Conservation (phyloP, 2,113 vertebrate species). For the Holacanthus passer region DNA sequence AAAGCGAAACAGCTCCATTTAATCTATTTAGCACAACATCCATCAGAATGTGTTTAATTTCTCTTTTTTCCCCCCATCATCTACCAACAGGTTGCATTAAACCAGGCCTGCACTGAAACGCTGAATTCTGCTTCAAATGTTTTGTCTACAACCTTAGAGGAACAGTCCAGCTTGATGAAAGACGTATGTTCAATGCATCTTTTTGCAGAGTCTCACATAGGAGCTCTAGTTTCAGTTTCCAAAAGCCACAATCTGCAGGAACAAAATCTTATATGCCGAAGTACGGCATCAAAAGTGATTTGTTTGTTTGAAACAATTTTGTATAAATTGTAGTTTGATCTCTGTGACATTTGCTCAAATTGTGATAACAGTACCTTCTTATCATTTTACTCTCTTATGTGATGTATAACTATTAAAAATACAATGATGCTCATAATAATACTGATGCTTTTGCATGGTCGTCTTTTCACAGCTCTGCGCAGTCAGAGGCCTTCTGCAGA, state of each 20-base stretch:
- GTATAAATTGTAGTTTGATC: background rate
- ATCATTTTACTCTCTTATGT: background rate
- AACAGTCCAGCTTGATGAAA: conserved; percentile 80
- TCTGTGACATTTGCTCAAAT: background rate
- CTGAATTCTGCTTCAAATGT: conserved; percentile 66
- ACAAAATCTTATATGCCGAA: background rate
- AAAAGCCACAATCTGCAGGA: background rate
- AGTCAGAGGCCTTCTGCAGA: conserved; percentile 79
- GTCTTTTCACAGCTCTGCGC: conserved; percentile 79
- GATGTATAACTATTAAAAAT: no score
- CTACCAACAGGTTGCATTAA: conserved; percentile 76
- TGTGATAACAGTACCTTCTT: background rate
- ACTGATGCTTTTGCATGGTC: background rate
- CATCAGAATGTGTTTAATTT: background rate
- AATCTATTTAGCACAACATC: background rate
- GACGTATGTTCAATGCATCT: conserved; percentile 74
- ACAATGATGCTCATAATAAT: background rate
- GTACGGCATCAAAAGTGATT: background rate
- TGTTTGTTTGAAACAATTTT: background rate
- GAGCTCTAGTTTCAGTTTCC: background rate
- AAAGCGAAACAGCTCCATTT: background rate
- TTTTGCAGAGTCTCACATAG: background rate
- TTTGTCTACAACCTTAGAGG: conserved; percentile 74
- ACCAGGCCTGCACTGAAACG: conserved; percentile 54
- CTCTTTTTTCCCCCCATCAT: background rate